Evolutionary conservation across 2,113 vertebrate genomes (phyloP), one percentile per base, ranked within the genome.

Genomic region (Catharus fuscescens): DNA sequence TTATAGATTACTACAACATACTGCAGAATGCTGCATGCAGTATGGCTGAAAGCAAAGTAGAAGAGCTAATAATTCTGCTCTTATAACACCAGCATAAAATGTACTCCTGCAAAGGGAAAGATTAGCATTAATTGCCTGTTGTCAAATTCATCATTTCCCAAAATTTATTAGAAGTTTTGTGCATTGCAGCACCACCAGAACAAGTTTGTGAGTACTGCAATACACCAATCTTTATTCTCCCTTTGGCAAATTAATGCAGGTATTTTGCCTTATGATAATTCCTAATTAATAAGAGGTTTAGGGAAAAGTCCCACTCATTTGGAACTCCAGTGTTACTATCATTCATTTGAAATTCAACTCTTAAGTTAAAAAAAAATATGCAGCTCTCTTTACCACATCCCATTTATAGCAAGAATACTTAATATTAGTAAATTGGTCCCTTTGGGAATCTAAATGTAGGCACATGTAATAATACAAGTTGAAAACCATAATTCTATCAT

Each of bases 341-440:
- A 96, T 86, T 97, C 82, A 97, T 96, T 97, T 93, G 82, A 97
- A 98, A 98, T 97, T 96, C 95, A 96, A 62, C 77, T 96, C 91
- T 84, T 92, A 70, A 88, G 24, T 50, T 6, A 18, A 26, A 29
- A 36, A 80, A 57, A 57, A 72, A n/a, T 70, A 82, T 48, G 62
- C 24, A 59, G 76, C 53, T 86, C 92, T 96, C 95, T 96, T 95
- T 83, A 89, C 73, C 47, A 73, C 60, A 96, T 97, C 78, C 92
- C 88, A 96, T 95, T 98, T 97, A 95, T 92, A 77, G 64, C 48
- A 94, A 97, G 96, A 87, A 96, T 87, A 92, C 70, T 98, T 97
- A 96, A 95, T 97, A 97, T 98, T 98, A 97, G 96, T 92, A 98
- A 98, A 98, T 98, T 98, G 97, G 98, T 98, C 97, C 97, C 98